Conservation (phyloP, 2,888 invertebrate species). For the Xestia sexstrigata region DNA sequence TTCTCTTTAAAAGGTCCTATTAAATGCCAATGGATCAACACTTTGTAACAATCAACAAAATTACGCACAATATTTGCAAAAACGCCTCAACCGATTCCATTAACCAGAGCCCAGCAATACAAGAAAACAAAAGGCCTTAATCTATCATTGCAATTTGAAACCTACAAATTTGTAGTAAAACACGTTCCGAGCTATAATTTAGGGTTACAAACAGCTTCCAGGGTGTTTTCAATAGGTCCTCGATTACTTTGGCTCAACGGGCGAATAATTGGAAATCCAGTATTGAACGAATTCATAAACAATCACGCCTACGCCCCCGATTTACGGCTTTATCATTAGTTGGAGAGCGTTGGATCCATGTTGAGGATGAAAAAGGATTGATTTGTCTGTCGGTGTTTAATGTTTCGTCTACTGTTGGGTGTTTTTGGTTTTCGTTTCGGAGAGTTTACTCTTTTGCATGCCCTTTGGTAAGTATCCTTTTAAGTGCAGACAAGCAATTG, state of each 20-base stretch:
- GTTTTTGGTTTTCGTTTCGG: not conserved
- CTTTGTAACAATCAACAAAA: not conserved
- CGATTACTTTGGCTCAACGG: constrained; percentile 56
- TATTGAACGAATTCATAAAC: constrained; percentile 76
- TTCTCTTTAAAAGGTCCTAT: not conserved
- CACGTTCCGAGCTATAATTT: constrained; percentile 57
- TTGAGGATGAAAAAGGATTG: constrained; percentile 32
- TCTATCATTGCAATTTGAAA: constrained; percentile 57
- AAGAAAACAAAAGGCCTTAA: constrained; percentile 46
- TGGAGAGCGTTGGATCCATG: constrained; percentile 70
- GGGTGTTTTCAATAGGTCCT: constrained; percentile 60
- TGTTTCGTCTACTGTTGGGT: not conserved
- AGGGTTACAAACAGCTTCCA: constrained; percentile 61
- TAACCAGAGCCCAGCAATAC: not conserved
- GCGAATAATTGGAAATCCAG: constrained; percentile 61
- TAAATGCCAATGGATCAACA: not conserved
- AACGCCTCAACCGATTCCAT: constrained; percentile 1
- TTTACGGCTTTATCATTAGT: constrained; percentile 78
- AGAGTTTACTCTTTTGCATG: not conserved
- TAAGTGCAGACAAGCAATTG: not conserved
- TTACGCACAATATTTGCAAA: constrained; percentile 2
- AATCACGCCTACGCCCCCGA: constrained; percentile 74
- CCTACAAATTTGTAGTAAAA: constrained; percentile 53
- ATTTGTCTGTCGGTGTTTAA: constrained; percentile 43
- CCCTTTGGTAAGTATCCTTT: not conserved